Base-by-base conservation (phyloP, 2,113 vertebrate species). In the Eclectus roratus region DNA sequence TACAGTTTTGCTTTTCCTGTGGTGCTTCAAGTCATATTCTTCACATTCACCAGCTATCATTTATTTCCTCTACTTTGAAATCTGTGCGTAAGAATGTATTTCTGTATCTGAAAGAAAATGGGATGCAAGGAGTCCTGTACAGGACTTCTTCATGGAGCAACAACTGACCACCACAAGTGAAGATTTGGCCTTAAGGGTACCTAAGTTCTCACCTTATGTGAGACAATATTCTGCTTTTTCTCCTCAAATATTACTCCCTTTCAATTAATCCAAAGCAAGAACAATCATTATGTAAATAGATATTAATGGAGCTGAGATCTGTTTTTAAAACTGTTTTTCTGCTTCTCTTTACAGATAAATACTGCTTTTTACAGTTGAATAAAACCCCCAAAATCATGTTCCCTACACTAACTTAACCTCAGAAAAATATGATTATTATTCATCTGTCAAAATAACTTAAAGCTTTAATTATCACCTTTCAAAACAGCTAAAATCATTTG, bases 31-130 rank as follows among this genome's bases (percentile, higher is more conserved):
- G 10, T 23, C 47, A 33, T 80, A 76, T 68, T 55, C 20, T 37
- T 73, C 41, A 47, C 0, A 0, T 70, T 44, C 27, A 56, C 3
- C 3, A 46, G 4, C 15, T 31, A 16, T 28, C 0, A 29, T 41
- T 77, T 73, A 25, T 73, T 53, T 50, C 28, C 9, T 41, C 10
- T 20, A 37, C 44, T 73, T 65, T 44, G 31, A 65, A 61, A 73
- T 25, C 29, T 52, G 11, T 58, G 7, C 23, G 25, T 44, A 17
- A 80, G 44, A 69, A 65, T 29, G 8, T 4, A 29, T 33, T 44
- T 61, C 53, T 78, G 14, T 9, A 49, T 63, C 41, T 58, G 33
- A 80, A 44, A 85, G 37, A 61, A 66, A 69, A 44, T 12, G 4
- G 4, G 79, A 8, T 7, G 13, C 56, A 58, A 17, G 49, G 35